Percentiles rank a stretch among this genome's conserved stretches.
Evolutionary conservation across 2,797 vertebrate genomes (phyloP).

Genomic region (Pogoniulus pusillus): DNA sequence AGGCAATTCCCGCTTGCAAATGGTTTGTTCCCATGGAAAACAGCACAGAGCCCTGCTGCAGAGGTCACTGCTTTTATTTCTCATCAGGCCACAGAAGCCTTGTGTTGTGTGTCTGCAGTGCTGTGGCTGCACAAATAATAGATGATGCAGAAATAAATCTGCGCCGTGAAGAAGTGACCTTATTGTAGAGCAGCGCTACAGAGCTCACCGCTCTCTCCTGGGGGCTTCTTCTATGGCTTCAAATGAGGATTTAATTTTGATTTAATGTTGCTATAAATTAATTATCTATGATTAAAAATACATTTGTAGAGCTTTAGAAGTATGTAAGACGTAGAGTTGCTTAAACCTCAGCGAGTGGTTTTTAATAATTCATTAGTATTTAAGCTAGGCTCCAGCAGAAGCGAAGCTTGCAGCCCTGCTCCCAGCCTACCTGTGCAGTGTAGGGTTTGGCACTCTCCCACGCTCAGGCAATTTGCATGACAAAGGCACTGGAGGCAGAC

Average conservation of each 20-base stretch:
- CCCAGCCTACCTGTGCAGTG: neutral
- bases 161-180: neutral
- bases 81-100: neutral
- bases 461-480: neutral
- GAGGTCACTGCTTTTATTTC: neutral
- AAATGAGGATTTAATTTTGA: slow-evolving; percentile 44
- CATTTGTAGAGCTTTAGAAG: slow-evolving; percentile 34
- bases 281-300: slow-evolving; percentile 60
- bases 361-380: slow-evolving; percentile 60
- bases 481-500: neutral
- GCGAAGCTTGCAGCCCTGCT: neutral
- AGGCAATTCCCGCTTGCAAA: neutral
- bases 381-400: slow-evolving; percentile 23
- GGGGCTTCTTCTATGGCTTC: neutral
- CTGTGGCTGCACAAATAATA: neutral
- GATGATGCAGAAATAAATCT: neutral
- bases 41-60: neutral
- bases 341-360: slow-evolving; percentile 42
- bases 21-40: neutral
- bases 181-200: neutral
- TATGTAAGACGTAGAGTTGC: slow-evolving; percentile 5
- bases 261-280: slow-evolving; percentile 50
- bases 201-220: neutral
- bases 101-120: neutral
- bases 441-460: neutral